Evolutionary conservation across 2,888 invertebrate species (phyloP), one percentile per base, ranked within the genome.

Genomic region (Ryuthela nishihirai): DNA sequence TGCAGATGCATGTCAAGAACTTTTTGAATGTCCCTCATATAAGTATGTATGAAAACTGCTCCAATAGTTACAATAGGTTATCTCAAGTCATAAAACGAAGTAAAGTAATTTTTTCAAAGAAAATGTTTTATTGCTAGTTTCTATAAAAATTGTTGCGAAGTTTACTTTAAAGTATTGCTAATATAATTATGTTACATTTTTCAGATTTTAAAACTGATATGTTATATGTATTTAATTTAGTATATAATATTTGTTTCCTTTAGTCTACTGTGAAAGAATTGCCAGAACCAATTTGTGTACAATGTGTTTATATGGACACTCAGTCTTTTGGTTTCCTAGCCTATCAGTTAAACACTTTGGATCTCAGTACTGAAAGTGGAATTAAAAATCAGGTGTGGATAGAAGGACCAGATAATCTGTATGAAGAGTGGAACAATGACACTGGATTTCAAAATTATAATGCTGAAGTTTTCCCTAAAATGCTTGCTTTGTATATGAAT

Each of bases 361-460:
- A 88, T 73, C 66, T 75, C 72, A 75, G 77, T 64, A 72, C 69
- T 12, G 64, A 49, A 35, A 77, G 80, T 21, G 81, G 81, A 23
- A 73, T 78, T 1, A 87, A 84, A 71, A 95, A 95, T 75, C 79
- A 86, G 65, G 88, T 87, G 82, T 94, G 88, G 81, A 81, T 82
- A 69, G 67, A 71, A 18, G 54, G 63, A 10, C 80, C 83, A 18
- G 74, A 78, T 64, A 75, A 82, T 64, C 71, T 91, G 18, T 90
- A 84, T 68, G 78, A 81, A 40, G 77, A 78, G 48, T 23, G 50
- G 2, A 84, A 86, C 69, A 73, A 77, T 56, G 86, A 85, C 72
- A 77, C 81, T 56, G 70, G 77, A 42, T 73, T 77, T 18, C 73
- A 89, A 55, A 85, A 84, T 39, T 93, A 89, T 70, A 88, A 92